phyloP scores from a whole-genome alignment of 1,140 invertebrate genomes.

The Helicoverpa armigera region DNA sequence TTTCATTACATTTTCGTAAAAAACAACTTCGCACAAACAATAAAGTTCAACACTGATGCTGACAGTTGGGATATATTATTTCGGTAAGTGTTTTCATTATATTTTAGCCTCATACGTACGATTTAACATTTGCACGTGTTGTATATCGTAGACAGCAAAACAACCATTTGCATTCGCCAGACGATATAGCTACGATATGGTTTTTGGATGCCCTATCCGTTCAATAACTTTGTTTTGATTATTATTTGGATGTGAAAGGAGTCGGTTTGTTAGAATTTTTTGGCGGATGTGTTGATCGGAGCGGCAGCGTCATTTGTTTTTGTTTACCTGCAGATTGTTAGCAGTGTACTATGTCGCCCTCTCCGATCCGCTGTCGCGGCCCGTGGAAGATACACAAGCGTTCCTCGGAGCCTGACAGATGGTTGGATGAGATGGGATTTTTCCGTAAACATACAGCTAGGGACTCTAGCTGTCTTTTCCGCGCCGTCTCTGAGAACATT shows the following conservation, averaged over 20 bases:
- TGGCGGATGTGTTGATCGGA: conserved; percentile 44
- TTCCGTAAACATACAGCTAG: conserved; percentile 94
- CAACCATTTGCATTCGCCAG: conserved; percentile 81
- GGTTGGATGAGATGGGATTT: conserved; percentile 92
- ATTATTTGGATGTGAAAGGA: conserved; percentile 15
- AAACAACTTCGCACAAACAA: conserved; percentile 64
- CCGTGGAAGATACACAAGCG: conserved; percentile 84
- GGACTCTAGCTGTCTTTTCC: conserved; percentile 94
- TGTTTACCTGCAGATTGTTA: conserved; percentile 84
- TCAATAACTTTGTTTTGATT: conserved; percentile 34
- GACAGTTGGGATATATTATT: conserved; percentile 73
- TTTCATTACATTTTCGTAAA: conserved; percentile 71
- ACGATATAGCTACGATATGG: conserved; percentile 83
- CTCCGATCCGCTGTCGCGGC: conserved; percentile 79
- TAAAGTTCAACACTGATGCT: conserved; percentile 77
- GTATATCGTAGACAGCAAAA: conserved; percentile 78
- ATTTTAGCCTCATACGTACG: conserved; percentile 61
- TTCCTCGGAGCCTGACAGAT: conserved; percentile 88
- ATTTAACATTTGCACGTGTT: conserved; percentile 79
- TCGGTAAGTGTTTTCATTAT: conserved; percentile 75
- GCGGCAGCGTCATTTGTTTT: conserved; percentile 80
- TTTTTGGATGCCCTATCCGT: conserved; percentile 55
- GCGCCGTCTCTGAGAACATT: conserved; percentile 94
- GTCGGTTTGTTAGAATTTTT: conserved; percentile 40
- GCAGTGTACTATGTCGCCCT: conserved; percentile 77